Conservation (phyloP, 2,113 vertebrate species). For the Narcine bancroftii region DNA sequence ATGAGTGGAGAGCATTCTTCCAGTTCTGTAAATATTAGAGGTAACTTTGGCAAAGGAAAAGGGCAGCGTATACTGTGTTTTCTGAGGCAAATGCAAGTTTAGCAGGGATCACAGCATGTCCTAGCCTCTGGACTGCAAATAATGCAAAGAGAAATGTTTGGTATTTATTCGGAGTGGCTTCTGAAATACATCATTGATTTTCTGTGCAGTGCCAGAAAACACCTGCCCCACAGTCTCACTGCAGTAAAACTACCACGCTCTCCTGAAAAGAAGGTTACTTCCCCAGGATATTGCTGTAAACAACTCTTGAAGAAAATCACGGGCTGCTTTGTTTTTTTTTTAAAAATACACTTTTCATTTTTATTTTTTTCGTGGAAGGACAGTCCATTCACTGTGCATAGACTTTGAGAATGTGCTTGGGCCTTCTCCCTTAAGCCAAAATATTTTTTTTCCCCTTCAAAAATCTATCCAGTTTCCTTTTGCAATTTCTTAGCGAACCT, state of each 20-base stretch:
- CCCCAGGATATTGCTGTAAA: background rate
- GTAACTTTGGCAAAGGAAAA: conserved; percentile 28
- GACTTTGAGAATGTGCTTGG: background rate
- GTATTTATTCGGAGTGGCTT: background rate
- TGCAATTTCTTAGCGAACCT: background rate
- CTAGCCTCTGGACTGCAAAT: conserved; percentile 20
- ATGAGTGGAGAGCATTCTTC: conserved; percentile 8
- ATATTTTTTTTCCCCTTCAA: background rate
- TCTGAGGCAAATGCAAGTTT: background rate
- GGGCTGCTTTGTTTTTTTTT: too few relatives aligned
- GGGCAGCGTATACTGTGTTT: background rate
- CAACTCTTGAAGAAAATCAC: background rate
- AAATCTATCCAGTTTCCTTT: background rate
- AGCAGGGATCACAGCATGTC: background rate
- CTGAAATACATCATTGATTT: conserved; percentile 1
- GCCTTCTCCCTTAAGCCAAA: background rate
- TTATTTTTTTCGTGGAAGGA: background rate
- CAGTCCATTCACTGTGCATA: background rate
- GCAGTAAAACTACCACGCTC: too few relatives aligned
- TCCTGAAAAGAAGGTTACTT: background rate
- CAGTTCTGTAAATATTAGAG: background rate
- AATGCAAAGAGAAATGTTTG: background rate
- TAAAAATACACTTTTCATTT: background rate
- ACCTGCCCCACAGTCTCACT: background rate
- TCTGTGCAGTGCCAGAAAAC: background rate